phyloP scores from a whole-genome alignment of 2,113 vertebrate species.

The Hippotragus niger region DNA sequence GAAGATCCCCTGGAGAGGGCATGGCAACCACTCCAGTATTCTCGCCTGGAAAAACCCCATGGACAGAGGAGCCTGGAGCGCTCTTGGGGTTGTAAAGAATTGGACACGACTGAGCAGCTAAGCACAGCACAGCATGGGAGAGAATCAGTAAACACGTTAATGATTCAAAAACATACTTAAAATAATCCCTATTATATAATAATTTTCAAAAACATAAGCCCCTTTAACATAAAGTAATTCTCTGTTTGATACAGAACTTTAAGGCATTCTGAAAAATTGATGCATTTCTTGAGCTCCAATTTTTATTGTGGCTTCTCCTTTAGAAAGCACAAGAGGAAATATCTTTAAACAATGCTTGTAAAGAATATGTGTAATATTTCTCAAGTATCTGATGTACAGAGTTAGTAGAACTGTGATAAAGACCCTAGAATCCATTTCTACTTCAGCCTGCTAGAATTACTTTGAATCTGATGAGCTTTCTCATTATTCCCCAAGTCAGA shows the following conservation, averaged over 20 bases:
- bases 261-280: background rate
- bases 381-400: background rate
- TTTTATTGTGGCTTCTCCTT: background rate
- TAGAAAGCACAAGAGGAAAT: background rate
- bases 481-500: background rate
- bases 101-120: rapidly evolving
- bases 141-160: background rate
- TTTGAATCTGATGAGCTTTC: background rate
- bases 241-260: background rate
- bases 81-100: background rate
- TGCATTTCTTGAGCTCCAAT: background rate
- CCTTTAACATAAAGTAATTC: background rate
- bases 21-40: background rate
- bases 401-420: background rate
- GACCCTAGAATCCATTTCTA: background rate
- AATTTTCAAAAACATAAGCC: background rate
- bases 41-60: background rate
- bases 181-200: background rate
- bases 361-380: background rate
- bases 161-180: background rate
- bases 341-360: background rate
- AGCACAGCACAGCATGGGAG: background rate
- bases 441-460: background rate
- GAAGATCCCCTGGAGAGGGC: background rate
- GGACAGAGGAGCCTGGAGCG: background rate